Conservation (phyloP, 1,140 invertebrate genomes). For the Drosophila arizonae region DNA sequence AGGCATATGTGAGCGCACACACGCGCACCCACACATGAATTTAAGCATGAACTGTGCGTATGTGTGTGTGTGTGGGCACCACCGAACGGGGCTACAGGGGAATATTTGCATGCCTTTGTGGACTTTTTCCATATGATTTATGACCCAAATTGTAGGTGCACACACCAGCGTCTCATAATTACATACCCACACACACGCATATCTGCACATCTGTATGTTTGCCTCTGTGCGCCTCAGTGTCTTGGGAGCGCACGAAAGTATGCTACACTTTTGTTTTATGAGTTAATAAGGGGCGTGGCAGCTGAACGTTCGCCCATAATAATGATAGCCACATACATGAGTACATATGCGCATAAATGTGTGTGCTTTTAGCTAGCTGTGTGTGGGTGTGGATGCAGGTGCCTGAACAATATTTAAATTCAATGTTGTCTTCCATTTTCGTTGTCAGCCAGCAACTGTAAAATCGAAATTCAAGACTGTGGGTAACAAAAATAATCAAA, state of each 20-base stretch:
- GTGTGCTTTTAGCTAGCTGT: no score
- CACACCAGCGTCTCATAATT: slow-evolving; percentile 58
- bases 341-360: no score
- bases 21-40: slow-evolving; percentile 1
- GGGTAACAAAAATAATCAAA: no score
- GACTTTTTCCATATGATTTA: slow-evolving; percentile 78
- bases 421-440: no score
- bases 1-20: slow-evolving; percentile 17
- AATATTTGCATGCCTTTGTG: slow-evolving; percentile 76
- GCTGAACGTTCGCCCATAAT: slow-evolving; percentile 24
- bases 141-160: slow-evolving; percentile 71
- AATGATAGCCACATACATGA: slow-evolving; percentile 1
- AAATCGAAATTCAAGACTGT: no score
- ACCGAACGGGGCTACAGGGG: slow-evolving; percentile 50
- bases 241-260: slow-evolving; percentile 66
- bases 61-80: slow-evolving; percentile 20
- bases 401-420: no score
- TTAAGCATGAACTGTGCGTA: slow-evolving; percentile 9
- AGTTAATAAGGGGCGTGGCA: slow-evolving; percentile 64
- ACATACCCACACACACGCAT: slow-evolving; percentile 40
- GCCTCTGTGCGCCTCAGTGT: not conserved
- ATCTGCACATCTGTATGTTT: slow-evolving; percentile 34
- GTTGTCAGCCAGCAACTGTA: no score
- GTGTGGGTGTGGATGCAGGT: no score
- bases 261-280: slow-evolving; percentile 71